Evolutionary conservation across 2,888 invertebrate species (phyloP).

Genomic region (Brachypalpus laphriformis): DNA sequence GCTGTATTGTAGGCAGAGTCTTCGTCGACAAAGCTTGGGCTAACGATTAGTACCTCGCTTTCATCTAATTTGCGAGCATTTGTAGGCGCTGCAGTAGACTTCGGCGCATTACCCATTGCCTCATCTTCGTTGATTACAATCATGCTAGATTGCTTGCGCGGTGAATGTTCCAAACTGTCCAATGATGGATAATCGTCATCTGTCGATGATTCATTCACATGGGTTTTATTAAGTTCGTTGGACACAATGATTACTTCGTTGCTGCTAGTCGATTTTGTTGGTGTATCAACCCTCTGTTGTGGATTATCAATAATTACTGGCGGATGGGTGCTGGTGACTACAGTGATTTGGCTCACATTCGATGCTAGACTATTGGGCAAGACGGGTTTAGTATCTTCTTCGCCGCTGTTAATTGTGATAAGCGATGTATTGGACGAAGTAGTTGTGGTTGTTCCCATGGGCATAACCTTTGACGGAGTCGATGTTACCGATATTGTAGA

Average conservation of each 20-base stretch:
- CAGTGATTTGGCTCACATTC: constrained; percentile 90
- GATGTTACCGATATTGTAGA: constrained; percentile 75
- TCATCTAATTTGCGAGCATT: constrained; percentile 90
- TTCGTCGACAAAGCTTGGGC: constrained; percentile 87
- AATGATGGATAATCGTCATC: constrained; percentile 91
- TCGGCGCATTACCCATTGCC: constrained; percentile 41
- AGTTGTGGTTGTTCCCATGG: constrained; percentile 75
- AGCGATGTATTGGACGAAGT: constrained; percentile 81
- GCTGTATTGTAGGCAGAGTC: constrained; percentile 85
- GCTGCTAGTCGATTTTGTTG: constrained; percentile 49
- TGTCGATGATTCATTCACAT: constrained; percentile 87
- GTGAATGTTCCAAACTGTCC: constrained; percentile 88
- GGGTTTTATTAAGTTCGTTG: constrained; percentile 89
- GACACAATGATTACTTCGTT: constrained; percentile 92
- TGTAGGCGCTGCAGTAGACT: constrained; percentile 76
- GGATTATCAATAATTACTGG: constrained; percentile 88
- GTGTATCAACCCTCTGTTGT: constrained; percentile 75
- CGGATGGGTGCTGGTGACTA: constrained; percentile 91
- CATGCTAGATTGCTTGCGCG: constrained; percentile 80
- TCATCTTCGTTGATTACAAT: constrained; percentile 78
- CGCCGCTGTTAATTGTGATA: constrained; percentile 81
- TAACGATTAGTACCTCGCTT: constrained; percentile 92
- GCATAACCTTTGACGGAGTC: constrained; percentile 54
- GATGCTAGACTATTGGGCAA: constrained; percentile 90
- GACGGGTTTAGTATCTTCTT: constrained; percentile 82